phyloP scores from a whole-genome alignment of 2,888 invertebrate species.

The Fissipunctia ypsillon region DNA sequence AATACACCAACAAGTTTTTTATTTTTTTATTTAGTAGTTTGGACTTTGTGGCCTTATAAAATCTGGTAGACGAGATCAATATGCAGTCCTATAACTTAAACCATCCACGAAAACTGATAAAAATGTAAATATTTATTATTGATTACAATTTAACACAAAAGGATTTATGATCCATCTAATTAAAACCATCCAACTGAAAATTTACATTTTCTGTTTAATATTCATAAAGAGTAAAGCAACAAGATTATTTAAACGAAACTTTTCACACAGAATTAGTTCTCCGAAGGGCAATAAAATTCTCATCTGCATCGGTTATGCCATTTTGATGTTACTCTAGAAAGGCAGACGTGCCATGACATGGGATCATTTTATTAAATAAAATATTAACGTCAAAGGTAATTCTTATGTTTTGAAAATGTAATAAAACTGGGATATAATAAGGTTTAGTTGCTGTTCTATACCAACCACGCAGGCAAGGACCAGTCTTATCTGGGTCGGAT shows the following conservation, averaged over 20 bases:
- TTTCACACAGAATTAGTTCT: conserved; percentile 19
- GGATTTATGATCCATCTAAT: conserved; percentile 1
- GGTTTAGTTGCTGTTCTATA: not conserved
- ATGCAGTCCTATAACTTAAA: not conserved
- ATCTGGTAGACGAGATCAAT: not conserved
- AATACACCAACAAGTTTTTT: too few species aligned
- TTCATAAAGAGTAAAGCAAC: conserved; percentile 5
- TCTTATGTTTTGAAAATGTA: not conserved
- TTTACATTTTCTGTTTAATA: conserved; percentile 19
- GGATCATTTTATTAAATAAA: conserved; percentile 3
- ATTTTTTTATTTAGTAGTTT: too few species aligned
- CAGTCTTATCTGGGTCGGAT: not conserved
- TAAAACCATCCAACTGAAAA: not conserved
- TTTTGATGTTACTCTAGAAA: conserved; percentile 12
- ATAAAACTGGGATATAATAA: not conserved
- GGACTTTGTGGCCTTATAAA: not conserved
- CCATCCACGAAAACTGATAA: not conserved
- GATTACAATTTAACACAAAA: not conserved
- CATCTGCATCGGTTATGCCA: conserved; percentile 25
- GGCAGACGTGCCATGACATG: not conserved
- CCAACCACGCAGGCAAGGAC: too few species aligned
- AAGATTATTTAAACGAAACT: conserved; percentile 34
- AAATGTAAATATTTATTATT: not conserved
- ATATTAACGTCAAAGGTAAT: not conserved
- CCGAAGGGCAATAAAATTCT: conserved; percentile 23